phyloP scores from a whole-genome alignment of 1,140 invertebrate species.

The Zelostemma sp. region DNA sequence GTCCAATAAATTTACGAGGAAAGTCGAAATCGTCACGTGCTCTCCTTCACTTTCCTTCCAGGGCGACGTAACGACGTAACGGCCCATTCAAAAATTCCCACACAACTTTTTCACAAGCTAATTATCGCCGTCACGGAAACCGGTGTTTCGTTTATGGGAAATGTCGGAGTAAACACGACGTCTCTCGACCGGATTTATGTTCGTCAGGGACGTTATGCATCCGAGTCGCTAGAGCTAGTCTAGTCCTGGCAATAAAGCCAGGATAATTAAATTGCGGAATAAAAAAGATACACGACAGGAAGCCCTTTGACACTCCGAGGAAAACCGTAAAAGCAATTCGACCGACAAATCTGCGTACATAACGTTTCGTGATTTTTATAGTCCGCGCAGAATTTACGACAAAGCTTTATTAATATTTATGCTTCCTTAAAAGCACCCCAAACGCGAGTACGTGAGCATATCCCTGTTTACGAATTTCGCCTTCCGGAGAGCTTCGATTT shows the following conservation, averaged over 20 bases:
- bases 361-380: constrained; percentile 67
- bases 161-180: constrained; percentile 33
- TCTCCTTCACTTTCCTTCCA: not conserved
- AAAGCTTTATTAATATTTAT: constrained; percentile 45
- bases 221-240: constrained; percentile 31
- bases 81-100: no score
- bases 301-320: constrained; percentile 49
- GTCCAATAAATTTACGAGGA: not conserved
- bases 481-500: no score
- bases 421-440: constrained; percentile 28
- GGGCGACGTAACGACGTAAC: no score
- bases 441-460: constrained; percentile 18
- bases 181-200: constrained; percentile 37
- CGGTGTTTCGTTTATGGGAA: constrained; percentile 35
- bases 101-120: not conserved
- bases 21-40: not conserved
- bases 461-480: no score
- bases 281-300: constrained; percentile 51
- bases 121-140: constrained; percentile 18
- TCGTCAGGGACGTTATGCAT: constrained; percentile 39
- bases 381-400: constrained; percentile 30
- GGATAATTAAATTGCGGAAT: constrained; percentile 67
- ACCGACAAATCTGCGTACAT: constrained; percentile 65
- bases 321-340: constrained; percentile 67
- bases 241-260: constrained; percentile 51